Conservation (phyloP, 1,140 invertebrate species). For the Drosophila pectinifera region DNA sequence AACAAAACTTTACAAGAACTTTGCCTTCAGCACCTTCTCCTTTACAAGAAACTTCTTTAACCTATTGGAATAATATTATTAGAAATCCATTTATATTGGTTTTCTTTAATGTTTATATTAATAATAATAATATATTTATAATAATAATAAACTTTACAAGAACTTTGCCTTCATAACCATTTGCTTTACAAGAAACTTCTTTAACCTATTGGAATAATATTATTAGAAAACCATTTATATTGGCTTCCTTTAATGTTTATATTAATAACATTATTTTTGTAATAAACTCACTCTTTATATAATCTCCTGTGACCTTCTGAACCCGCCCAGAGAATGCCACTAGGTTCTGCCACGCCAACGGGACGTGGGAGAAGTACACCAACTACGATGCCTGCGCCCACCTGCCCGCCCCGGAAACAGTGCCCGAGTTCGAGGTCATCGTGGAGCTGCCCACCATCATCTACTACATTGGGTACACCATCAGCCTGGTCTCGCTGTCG, state of each 20-base stretch:
- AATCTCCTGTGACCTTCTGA: not conserved
- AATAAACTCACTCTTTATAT: constrained; percentile 2
- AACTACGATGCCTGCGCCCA: constrained; percentile 85
- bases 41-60: too few relatives aligned
- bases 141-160: too few relatives aligned
- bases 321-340: constrained; percentile 84
- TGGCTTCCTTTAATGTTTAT: not conserved
- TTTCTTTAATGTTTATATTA: too few relatives aligned
- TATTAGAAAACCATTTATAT: too few relatives aligned
- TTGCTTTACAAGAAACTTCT: too few relatives aligned
- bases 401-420: constrained; percentile 69
- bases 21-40: too few relatives aligned
- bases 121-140: not conserved
- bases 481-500: constrained; percentile 85
- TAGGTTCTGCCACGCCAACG: constrained; percentile 82
- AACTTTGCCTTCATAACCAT: too few relatives aligned
- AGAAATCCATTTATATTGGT: too few relatives aligned
- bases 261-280: not conserved
- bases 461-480: constrained; percentile 85
- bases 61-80: too few relatives aligned
- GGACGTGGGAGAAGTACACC: constrained; percentile 85
- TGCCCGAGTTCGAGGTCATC: constrained; percentile 80
- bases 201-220: too few relatives aligned
- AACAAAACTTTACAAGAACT: too few relatives aligned
- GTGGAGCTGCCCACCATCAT: constrained; percentile 85